A percentile compares a stretch with the other conserved stretches of the same genome.
phyloP scores from a whole-genome alignment of 2,888 invertebrate genomes.

The Stegophylla sp. region DNA sequence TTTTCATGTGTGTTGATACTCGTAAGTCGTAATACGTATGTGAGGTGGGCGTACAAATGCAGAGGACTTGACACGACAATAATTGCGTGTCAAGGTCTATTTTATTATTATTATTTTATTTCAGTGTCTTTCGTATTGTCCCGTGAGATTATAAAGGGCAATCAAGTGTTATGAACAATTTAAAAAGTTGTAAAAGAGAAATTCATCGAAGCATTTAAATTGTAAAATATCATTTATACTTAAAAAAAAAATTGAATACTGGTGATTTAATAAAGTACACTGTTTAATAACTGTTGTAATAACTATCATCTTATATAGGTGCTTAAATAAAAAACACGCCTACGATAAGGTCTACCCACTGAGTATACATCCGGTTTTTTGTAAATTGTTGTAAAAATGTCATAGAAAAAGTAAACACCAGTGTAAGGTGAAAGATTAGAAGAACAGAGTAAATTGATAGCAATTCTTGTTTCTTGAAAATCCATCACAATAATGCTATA shows the following conservation, averaged over 20 bases:
- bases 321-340: constrained; percentile 11
- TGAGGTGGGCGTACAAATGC: constrained; percentile 14
- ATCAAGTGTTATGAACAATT: background rate
- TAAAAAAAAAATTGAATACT: too few relatives aligned
- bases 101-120: constrained; percentile 24
- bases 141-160: constrained; percentile 10
- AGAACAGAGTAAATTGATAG: background rate
- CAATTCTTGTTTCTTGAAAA: too few relatives aligned
- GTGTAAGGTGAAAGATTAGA: background rate
- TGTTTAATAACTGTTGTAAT: constrained; percentile 20
- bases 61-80: constrained; percentile 32
- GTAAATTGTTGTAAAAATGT: background rate
- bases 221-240: background rate
- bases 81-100: constrained; percentile 52
- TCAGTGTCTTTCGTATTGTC: constrained; percentile 31
- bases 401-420: background rate
- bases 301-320: constrained; percentile 1
- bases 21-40: too few relatives aligned
- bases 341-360: constrained; percentile 33
- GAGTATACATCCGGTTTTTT: constrained; percentile 28
- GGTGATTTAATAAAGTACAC: background rate
- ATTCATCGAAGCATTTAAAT: background rate
- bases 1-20: background rate
- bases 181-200: background rate
- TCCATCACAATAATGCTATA: too few relatives aligned